phyloP scores from a whole-genome alignment of 1,140 invertebrate species.

The Spodoptera litura region DNA sequence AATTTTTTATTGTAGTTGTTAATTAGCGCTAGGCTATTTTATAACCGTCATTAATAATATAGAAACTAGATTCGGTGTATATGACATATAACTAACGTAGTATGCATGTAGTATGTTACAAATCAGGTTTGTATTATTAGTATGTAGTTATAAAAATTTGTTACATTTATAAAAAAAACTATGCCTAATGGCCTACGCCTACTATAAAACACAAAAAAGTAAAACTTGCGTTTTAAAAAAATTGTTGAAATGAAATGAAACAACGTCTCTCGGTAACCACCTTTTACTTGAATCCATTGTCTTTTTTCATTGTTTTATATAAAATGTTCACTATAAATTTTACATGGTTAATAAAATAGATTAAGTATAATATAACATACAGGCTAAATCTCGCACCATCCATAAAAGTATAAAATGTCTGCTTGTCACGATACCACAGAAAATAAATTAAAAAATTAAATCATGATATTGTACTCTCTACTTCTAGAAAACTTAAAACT shows the following conservation, averaged over 20 bases:
- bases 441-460: background rate
- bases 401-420: conserved; percentile 16
- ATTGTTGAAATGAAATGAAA: conserved; percentile 49
- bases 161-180: too few relatives aligned
- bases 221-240: too few relatives aligned
- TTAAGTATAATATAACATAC: conserved; percentile 41
- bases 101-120: too few relatives aligned
- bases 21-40: too few relatives aligned
- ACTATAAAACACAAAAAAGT: too few relatives aligned
- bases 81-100: too few relatives aligned
- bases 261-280: conserved; percentile 55
- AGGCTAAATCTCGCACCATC: conserved; percentile 45
- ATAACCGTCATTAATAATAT: too few relatives aligned
- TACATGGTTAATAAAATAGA: conserved; percentile 45
- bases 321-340: conserved; percentile 46
- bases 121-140: too few relatives aligned
- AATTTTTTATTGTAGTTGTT: too few relatives aligned
- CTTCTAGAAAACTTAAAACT: conserved; percentile 24
- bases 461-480: conserved; percentile 22
- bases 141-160: too few relatives aligned
- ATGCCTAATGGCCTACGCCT: too few relatives aligned
- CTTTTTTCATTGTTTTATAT: conserved; percentile 53
- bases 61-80: too few relatives aligned
- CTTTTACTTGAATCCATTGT: conserved; percentile 57
- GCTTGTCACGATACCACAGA: conserved; percentile 9